These are phyloP conservation scores for Agapornis canus DNA, from an alignment of 2,797 vertebrate genomes.

Conservation along the genomic window DNA sequence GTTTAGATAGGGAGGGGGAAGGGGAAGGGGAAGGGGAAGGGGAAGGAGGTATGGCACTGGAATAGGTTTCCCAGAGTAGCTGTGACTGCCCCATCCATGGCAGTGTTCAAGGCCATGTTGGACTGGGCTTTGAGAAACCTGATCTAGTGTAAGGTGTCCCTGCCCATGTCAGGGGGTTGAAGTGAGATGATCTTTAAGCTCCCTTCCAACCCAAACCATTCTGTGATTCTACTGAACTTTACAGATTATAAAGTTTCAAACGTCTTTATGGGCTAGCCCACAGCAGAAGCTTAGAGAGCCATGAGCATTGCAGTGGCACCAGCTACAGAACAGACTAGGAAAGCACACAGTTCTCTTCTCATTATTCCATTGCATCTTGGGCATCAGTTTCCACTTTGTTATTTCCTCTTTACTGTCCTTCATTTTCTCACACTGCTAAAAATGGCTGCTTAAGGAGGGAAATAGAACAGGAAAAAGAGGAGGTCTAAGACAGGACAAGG, in stretches of 20 bases:
- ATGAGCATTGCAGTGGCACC: background rate
- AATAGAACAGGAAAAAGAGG: background rate
- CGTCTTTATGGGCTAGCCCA: fast-evolving
- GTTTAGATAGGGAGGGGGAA: too few relatives aligned
- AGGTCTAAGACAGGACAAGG: background rate
- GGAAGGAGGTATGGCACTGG: background rate
- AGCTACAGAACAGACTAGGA: background rate
- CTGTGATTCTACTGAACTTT: background rate
- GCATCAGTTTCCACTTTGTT: background rate
- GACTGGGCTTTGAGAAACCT: background rate
- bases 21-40: too few relatives aligned
- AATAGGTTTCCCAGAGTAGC: background rate
- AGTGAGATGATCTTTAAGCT: background rate
- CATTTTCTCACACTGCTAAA: background rate
- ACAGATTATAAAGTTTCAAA: background rate
- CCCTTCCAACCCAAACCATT: background rate
- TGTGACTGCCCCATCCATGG: background rate
- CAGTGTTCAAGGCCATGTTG: background rate
- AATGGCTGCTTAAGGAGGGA: background rate
- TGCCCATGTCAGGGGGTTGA: background rate
- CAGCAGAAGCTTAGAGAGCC: background rate
- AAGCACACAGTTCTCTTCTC: background rate
- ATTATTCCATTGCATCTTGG: background rate
- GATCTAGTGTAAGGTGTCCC: background rate
- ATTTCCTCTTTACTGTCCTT: background rate